Evolutionary conservation across 2,888 invertebrate genomes (phyloP), one percentile per base, ranked within the genome.

Genomic region (Callyntrura sp.): DNA sequence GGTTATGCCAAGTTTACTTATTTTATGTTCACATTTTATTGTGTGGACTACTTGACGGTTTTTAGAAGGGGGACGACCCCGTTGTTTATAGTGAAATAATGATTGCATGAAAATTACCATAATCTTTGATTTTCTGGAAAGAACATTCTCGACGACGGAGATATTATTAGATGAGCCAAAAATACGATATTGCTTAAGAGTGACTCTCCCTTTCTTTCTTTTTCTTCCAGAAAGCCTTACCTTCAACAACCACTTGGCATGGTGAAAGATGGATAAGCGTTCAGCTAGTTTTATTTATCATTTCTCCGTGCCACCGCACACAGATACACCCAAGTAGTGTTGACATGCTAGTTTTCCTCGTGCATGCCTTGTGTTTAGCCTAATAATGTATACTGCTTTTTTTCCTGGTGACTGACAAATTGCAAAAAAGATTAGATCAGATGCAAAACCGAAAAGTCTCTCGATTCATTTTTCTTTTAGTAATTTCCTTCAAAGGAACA

Each of bases 401-500:
- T 23, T 28, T 55, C n/a, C n/a, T n/a, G n/a, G 51, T 57, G 57
- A 78, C 55, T 78, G 78, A 78, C 84, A 84, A 84, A 84, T 84
- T 84, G 84, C 60, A 60, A 57, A 85, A 85, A 76, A 85, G 85
- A 85, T 85, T 85, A 85, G 76, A 85, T 85, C 85, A 60, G 62
- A 76, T 76, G 62, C 76, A 85, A 76, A 45, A 76, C 57, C 45
- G 76, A 60, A 85, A 43, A 73, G 23, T 45, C 45, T 62, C 62
- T 45, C 25, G 60, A 35, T 60, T 73, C 85, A 62, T 45, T 76
- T 76, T 85, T 55, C 84, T 51, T 70, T 51, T 70, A 51, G 60
- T 60, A 85, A 76, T 85, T 85, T 65, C 78, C 60, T 45, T 43
- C 76, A 23, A 76, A 76, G 60, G 76, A 43, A 25, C 45, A 55